Conservation (phyloP, 1,140 invertebrate species). For the Ceratina calcarata region DNA sequence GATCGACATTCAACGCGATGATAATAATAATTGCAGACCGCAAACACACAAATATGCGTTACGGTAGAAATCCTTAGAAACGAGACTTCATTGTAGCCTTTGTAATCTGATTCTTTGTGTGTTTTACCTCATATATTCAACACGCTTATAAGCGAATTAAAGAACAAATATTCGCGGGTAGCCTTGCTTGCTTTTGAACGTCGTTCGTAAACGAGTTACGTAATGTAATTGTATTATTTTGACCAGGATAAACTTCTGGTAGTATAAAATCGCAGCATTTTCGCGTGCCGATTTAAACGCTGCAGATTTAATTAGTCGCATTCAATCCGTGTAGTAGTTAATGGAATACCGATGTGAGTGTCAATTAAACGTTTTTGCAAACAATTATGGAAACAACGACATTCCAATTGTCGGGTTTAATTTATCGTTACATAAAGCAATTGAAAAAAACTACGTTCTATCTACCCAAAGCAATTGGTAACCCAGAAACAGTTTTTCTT, state of each 20-base stretch:
- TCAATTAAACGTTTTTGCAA: conserved; percentile 10
- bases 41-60: conserved; percentile 5
- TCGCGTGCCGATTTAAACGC: not conserved
- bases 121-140: not conserved
- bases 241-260: not conserved
- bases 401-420: not conserved
- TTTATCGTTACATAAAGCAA: not conserved
- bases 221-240: not conserved
- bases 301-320: conserved; percentile 12
- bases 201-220: not conserved
- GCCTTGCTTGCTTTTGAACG: not conserved
- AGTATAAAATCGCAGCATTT: not conserved
- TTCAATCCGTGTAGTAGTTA: not conserved
- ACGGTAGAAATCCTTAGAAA: not conserved
- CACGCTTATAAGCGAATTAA: not conserved
- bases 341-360: conserved; percentile 21
- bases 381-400: not conserved
- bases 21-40: not conserved
- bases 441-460: no score
- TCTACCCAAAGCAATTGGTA: no score
- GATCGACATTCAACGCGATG: conserved; percentile 15
- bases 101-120: not conserved
- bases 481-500: no score
- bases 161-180: not conserved
- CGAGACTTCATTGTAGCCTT: not conserved